These are phyloP conservation scores for Meloidogyne exigua DNA, from an alignment of 1,140 invertebrate species.

Conservation along the genomic window DNA sequence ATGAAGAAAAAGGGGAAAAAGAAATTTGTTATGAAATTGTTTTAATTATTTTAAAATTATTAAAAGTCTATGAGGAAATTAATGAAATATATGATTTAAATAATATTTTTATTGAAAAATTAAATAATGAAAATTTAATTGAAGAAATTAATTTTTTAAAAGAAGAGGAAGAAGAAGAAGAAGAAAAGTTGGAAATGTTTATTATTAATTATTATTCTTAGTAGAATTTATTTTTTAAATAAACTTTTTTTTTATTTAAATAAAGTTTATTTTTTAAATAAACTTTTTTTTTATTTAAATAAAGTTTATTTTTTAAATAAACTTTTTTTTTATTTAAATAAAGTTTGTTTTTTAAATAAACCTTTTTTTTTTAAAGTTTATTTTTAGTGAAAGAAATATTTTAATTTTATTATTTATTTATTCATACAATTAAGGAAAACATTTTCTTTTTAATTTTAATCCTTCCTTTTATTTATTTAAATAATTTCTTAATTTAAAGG, in stretches of 20 bases:
- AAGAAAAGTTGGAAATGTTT: not conserved
- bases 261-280: not conserved
- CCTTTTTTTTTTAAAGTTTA: too few relatives aligned
- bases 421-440: too few relatives aligned
- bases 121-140: not conserved
- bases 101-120: not conserved
- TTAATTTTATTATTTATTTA: too few relatives aligned
- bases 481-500: too few relatives aligned
- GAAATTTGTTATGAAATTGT: not conserved
- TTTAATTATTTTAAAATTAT: not conserved
- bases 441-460: too few relatives aligned
- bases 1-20: not conserved
- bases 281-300: not conserved
- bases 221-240: not conserved
- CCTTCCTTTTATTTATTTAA: too few relatives aligned
- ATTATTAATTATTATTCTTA: not conserved
- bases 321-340: too few relatives aligned
- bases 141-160: not conserved
- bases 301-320: too few relatives aligned
- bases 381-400: too few relatives aligned
- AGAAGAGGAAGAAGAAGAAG: conserved; percentile 1
- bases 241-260: not conserved
- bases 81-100: not conserved
- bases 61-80: not conserved
- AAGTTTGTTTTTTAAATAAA: too few relatives aligned